Conservation (phyloP, 1,140 invertebrate species). For the Piezodorus guildinii region DNA sequence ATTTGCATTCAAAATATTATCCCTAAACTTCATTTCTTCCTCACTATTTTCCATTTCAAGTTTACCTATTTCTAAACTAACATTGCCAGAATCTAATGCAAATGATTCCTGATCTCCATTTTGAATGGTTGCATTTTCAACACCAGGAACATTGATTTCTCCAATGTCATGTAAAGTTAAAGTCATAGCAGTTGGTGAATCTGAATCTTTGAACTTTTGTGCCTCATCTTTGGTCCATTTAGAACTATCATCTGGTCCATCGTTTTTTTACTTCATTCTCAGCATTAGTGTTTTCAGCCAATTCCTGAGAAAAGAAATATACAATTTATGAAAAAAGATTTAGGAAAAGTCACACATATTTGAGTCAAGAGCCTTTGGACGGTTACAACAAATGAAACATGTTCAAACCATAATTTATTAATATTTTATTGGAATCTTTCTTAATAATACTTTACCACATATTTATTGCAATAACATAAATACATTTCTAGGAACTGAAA, state of each 20-base stretch:
- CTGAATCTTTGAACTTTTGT: neutral
- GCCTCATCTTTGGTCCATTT: constrained; percentile 14
- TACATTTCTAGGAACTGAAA: too few species aligned
- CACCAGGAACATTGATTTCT: constrained; percentile 18
- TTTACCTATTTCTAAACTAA: constrained; percentile 4
- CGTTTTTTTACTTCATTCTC: constrained; percentile 6
- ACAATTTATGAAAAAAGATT: neutral
- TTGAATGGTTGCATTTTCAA: neutral
- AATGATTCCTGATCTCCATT: constrained; percentile 5
- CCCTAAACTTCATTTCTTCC: constrained; percentile 5
- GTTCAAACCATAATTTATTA: too few species aligned
- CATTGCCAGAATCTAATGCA: constrained; percentile 9
- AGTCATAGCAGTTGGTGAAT: constrained; percentile 20
- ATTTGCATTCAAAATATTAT: neutral
- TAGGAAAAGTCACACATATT: too few species aligned
- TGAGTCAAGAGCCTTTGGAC: too few species aligned
- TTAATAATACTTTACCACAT: too few species aligned
- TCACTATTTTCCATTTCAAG: constrained; percentile 5
- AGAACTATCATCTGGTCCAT: neutral
- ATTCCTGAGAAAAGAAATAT: constrained; percentile 8
- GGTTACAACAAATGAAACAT: too few species aligned
- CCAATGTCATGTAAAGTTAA: constrained; percentile 21
- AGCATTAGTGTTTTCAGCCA: constrained; percentile 14
- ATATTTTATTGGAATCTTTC: too few species aligned
- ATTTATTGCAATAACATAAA: too few species aligned